These are phyloP conservation scores for Melinopterus prodromus DNA, from an alignment of 2,888 invertebrate genomes.

Conservation along the genomic window DNA sequence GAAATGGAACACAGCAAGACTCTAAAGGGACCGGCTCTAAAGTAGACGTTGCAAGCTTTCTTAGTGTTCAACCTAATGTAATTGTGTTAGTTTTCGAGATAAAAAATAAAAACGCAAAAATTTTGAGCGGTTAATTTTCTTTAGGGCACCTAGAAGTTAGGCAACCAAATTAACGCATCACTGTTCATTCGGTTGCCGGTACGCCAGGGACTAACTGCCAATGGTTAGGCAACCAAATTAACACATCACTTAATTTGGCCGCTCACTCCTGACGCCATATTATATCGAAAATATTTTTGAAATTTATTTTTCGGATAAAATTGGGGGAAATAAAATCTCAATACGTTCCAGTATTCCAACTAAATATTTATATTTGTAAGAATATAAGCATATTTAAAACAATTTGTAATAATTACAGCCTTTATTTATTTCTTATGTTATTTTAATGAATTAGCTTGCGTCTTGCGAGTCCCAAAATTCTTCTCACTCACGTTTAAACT, in stretches of 20 bases:
- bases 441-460: slow-evolving; percentile 35
- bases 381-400: slow-evolving; percentile 39
- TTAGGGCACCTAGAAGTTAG: too few species aligned
- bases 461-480: slow-evolving; percentile 32
- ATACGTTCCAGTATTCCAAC: slow-evolving; percentile 34
- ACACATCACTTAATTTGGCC: too few species aligned
- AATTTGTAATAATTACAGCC: slow-evolving; percentile 40
- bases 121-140: too few species aligned
- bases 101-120: too few species aligned
- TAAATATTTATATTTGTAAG: slow-evolving; percentile 31
- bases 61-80: slow-evolving; percentile 28
- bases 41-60: slow-evolving; percentile 26
- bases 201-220: too few species aligned
- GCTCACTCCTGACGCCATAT: too few species aligned
- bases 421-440: slow-evolving; percentile 40
- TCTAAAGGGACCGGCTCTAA: slow-evolving; percentile 41
- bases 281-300: too few species aligned
- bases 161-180: too few species aligned
- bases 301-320: too few species aligned
- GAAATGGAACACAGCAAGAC: slow-evolving; percentile 43
- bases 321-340: slow-evolving; percentile 22
- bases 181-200: too few species aligned
- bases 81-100: too few species aligned
- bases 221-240: too few species aligned
- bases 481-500: background rate